Evolutionary conservation across 2,888 invertebrate genomes (phyloP).

Genomic region (Craniophora ligustri): DNA sequence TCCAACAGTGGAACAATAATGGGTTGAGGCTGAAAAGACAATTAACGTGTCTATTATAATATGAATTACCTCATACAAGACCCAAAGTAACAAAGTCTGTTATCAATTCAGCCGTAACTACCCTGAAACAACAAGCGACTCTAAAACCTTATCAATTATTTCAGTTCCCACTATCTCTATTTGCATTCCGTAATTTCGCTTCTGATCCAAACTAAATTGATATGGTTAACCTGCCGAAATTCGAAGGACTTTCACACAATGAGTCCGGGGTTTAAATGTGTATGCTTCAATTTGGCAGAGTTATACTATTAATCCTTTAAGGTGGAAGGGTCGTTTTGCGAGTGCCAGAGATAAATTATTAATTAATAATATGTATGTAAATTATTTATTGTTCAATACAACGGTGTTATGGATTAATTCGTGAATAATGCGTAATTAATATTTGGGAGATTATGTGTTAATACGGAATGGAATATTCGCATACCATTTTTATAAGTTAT

Average conservation of each 20-base stretch:
- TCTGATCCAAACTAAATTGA: constrained; percentile 64
- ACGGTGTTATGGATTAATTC: constrained; percentile 20
- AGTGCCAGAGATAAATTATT: constrained; percentile 53
- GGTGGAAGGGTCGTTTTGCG: constrained; percentile 43
- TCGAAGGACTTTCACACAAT: constrained; percentile 21
- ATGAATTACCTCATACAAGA: constrained; percentile 16
- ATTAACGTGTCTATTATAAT: constrained; percentile 15
- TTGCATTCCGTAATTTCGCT: constrained; percentile 56
- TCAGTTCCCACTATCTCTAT: constrained; percentile 52
- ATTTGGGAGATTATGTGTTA: constrained; percentile 39
- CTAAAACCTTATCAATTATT: constrained; percentile 56
- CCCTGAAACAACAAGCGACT: constrained; percentile 37
- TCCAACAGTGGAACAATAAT: no score
- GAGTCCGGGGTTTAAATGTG: constrained; percentile 27
- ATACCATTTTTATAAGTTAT: not conserved
- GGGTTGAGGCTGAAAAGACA: no score
- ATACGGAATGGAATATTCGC: constrained; percentile 15
- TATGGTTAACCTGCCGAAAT: constrained; percentile 55
- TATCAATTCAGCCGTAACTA: constrained; percentile 33
- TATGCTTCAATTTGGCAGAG: constrained; percentile 56
- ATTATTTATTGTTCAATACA: constrained; percentile 50
- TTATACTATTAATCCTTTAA: constrained; percentile 53
- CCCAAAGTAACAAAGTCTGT: constrained; percentile 32
- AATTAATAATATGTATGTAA: constrained; percentile 56
- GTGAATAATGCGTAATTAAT: constrained; percentile 45